phyloP scores from a whole-genome alignment of 2,113 vertebrate species.

The Salvator merianae region DNA sequence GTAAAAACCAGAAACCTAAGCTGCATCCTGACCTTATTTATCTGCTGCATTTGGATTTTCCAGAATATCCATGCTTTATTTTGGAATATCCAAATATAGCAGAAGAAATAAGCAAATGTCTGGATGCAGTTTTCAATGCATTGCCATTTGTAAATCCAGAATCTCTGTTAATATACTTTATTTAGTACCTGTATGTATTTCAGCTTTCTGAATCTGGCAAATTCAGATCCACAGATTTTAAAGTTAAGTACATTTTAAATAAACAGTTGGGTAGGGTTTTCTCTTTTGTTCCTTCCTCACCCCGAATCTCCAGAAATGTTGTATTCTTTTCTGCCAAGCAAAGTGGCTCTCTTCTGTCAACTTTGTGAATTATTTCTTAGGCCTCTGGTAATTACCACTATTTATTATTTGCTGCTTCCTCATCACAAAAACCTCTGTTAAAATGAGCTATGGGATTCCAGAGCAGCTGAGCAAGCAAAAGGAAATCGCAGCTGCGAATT shows the following conservation, averaged over 20 bases:
- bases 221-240: not conserved
- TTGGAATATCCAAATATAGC: too few species aligned
- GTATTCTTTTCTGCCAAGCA: fast-evolving
- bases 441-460: conserved; percentile 3
- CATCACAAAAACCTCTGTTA: conserved; percentile 10
- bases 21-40: too few species aligned
- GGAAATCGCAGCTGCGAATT: not conserved
- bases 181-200: too few species aligned
- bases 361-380: conserved; percentile 27
- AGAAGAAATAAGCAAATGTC: too few species aligned
- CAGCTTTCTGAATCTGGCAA: not conserved
- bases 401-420: conserved; percentile 26
- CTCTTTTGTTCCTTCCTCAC: not conserved
- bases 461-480: conserved; percentile 22
- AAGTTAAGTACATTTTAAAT: not conserved
- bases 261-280: not conserved
- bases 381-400: not conserved
- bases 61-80: too few species aligned
- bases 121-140: too few species aligned
- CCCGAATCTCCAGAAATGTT: not conserved
- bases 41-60: too few species aligned
- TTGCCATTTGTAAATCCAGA: not conserved
- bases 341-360: fast-evolving
- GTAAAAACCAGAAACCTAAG: not conserved
- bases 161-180: not conserved